Evolutionary conservation across 2,888 invertebrate species (phyloP), one percentile per base, ranked within the genome.

Genomic region (Chamaedrilus cognettii): DNA sequence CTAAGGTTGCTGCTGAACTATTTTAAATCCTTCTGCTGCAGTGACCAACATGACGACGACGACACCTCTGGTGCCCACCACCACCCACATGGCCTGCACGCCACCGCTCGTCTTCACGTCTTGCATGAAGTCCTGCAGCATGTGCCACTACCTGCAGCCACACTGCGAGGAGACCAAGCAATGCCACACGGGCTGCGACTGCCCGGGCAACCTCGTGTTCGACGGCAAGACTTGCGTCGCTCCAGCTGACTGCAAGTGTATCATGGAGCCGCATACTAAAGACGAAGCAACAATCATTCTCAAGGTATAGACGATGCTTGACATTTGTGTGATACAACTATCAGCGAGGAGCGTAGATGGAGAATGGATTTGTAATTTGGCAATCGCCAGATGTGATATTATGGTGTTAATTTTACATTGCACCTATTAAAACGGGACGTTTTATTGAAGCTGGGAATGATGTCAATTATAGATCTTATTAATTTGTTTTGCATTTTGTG

Each of bases 41-140:
- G 42, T 42, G 42, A 26, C 50, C 50, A 62, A 35, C 65, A 67
- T 61, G 28, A 67, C 67, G 42, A 64, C 67, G 4, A 52, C 67
- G 19, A 63, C 42, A 31, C 57, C 35, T 42, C 59, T 61, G n/a
- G 30, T 52, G 57, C 60, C 66, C 3, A 66, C 66, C 2, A 1
- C 60, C 33, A 30, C 4, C 23, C 56, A 42, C 11, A 42, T 42
- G 42, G 60, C 19, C 1, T 65, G 49, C 30, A 26, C 50, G 30
- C 33, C 63, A 42, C 66, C 62, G 33, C 52, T 64, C 35, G 56
- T 64, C 2, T 59, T 35, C 26, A 67, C 67, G 5, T 34, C 57
- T 30, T 67, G 67, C 55, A 64, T 64, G 52, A 67, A 67, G 60
- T n/a, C 64, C n/a, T 66, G 66, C 66, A 59, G 34, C 55, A 49